phyloP scores from a whole-genome alignment of 2,113 vertebrate species.

The Heterochromis multidens region DNA sequence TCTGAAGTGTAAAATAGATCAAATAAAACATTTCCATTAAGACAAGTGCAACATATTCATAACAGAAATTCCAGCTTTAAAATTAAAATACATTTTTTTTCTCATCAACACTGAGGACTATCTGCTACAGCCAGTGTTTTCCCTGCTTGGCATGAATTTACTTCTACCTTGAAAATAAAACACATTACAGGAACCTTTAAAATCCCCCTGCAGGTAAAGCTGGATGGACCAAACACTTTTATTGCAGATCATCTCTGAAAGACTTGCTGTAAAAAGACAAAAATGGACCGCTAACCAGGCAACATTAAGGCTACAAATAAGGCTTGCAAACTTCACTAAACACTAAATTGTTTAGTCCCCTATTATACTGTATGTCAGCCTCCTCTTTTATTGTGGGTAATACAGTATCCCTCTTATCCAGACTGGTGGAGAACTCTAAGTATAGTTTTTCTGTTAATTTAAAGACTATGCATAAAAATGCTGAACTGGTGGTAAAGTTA shows the following conservation, averaged over 20 bases:
- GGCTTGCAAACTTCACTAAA: not conserved
- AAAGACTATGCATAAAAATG: not conserved
- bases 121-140: not conserved
- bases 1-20: not conserved
- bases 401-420: not conserved
- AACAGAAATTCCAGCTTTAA: not conserved
- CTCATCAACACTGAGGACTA: not conserved
- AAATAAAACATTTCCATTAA: not conserved
- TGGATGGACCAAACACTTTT: not conserved
- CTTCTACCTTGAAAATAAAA: not conserved
- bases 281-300: not conserved
- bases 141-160: not conserved
- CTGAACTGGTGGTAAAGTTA: not conserved
- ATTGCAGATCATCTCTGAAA: not conserved
- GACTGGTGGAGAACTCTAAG: not conserved
- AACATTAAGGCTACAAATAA: not conserved
- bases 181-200: too few species aligned
- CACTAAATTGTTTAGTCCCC: not conserved
- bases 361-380: not conserved
- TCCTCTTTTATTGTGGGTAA: not conserved
- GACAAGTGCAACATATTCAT: not conserved
- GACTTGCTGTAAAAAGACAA: not conserved
- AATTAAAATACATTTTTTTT: not conserved
- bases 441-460: not conserved
- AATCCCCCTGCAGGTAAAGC: not conserved